Base-by-base conservation (phyloP, 1,140 invertebrate species). In the Macrostomum lignano region DNA sequence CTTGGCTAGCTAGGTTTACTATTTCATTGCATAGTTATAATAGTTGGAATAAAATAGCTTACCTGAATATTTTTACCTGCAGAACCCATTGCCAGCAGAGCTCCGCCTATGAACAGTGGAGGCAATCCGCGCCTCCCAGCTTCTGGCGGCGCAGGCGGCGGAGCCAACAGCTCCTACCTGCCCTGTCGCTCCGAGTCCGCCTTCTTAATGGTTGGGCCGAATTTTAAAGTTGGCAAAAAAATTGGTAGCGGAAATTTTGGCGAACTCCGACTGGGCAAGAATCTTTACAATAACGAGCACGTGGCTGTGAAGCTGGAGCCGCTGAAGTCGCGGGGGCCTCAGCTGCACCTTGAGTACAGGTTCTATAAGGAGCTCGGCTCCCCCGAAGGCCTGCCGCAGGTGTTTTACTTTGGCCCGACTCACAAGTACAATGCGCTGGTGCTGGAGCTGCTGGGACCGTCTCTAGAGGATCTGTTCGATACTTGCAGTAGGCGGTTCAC, bases 271-370 rank as follows among this genome's bases (percentile, higher is more conserved):
- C 70, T 98, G 60, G 88, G 84, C 78, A 63, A 71, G 69, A 94
- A 96, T 65, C 67, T 96, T 46, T 96, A 94, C 68, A 98, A 88
- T 67, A 93, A 93, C 68, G 88, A 96, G 67, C 86, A 96, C 68
- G 88, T 98, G 61, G 88, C 91, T 54, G 94, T 98, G 62, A 98
- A 98, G 70, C 74, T 96, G 70, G 91, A 98, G 69, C 79, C 84
- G 46, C 94, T 98, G 81, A 98, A 96, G 64, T 88, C 86, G 42
- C 86, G 96, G 69, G 88, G 88, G 48, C 91, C 91, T 41, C 91
- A 98, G 66, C 67, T 98, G 52, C 91, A 98, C 65, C 70, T 98
- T 67, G 91, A 98, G 67, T 98, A 96, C 70, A 73, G 88, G 67
- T 98, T 96, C 72, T 98, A 98, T 66, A 93, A 93, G 70, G 71